phyloP scores from a whole-genome alignment of 2,888 invertebrate species.

The Aphrophora alni region DNA sequence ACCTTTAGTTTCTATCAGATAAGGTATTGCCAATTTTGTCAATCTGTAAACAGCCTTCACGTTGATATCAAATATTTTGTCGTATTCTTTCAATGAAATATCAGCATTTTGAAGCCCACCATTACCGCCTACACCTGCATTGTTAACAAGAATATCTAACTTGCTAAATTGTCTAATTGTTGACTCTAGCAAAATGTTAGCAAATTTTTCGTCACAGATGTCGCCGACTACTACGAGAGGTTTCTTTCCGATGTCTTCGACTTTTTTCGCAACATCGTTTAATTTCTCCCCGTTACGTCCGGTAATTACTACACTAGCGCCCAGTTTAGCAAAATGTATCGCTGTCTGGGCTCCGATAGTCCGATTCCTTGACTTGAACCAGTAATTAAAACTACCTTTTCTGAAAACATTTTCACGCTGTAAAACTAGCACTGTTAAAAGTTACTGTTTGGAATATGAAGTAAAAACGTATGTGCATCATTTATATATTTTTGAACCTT shows the following conservation, averaged over 20 bases:
- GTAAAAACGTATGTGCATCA: no score
- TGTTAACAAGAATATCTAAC: slow-evolving; percentile 86
- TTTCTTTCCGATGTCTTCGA: slow-evolving; percentile 56
- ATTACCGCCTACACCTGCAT: slow-evolving; percentile 83
- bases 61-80: neutral
- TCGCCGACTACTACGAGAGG: slow-evolving; percentile 73
- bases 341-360: slow-evolving; percentile 84
- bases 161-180: slow-evolving; percentile 77
- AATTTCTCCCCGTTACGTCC: slow-evolving; percentile 75
- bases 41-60: neutral
- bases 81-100: slow-evolving; percentile 61
- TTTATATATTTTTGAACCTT: no score
- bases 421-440: no score
- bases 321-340: slow-evolving; percentile 74
- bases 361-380: slow-evolving; percentile 90
- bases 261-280: slow-evolving; percentile 65
- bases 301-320: slow-evolving; percentile 73
- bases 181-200: slow-evolving; percentile 71
- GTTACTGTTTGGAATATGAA: no score
- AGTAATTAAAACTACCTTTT: slow-evolving; percentile 76
- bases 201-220: slow-evolving; percentile 74
- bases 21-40: neutral
- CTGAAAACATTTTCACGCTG: slow-evolving; percentile 63
- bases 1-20: neutral
- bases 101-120: slow-evolving; percentile 84